These are phyloP conservation scores for Mormyrus hasselquistii DNA, from an alignment of 2,797 vertebrate species.

Conservation along the genomic window DNA sequence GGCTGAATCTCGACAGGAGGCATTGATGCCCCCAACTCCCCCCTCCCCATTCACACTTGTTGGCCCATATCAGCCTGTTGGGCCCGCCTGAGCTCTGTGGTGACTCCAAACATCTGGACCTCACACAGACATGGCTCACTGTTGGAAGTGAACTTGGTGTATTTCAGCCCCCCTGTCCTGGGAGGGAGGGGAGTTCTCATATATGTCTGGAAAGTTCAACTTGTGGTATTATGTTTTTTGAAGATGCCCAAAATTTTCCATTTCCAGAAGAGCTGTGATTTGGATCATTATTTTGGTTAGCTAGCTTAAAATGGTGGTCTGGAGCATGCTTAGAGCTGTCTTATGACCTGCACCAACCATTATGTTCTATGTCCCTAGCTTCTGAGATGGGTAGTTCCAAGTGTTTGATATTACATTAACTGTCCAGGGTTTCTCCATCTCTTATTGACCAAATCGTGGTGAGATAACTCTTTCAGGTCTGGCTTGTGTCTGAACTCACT, in stretches of 20 bases:
- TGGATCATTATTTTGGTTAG: background rate
- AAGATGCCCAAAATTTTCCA: background rate
- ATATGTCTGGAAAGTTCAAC: background rate
- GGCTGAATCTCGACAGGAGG: background rate
- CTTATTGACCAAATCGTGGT: slow-evolving; percentile 30
- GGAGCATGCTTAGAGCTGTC: background rate
- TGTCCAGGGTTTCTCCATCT: slow-evolving; percentile 23
- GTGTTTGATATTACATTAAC: slow-evolving; percentile 36
- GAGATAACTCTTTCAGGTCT: slow-evolving; percentile 32
- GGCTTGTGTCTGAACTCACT: background rate
- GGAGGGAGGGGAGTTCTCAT: background rate
- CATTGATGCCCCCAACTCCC: background rate
- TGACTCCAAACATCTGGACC: slow-evolving; percentile 24
- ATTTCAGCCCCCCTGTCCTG: background rate
- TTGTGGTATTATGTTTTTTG: background rate
- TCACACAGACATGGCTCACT: slow-evolving; percentile 13
- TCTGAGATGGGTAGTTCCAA: slow-evolving; percentile 34
- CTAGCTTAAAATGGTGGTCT: background rate
- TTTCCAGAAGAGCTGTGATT: background rate
- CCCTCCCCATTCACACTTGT: background rate
- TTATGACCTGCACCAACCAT: background rate
- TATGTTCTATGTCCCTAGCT: slow-evolving; percentile 36
- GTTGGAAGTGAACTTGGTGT: background rate
- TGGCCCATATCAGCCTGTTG: background rate
- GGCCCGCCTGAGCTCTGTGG: slow-evolving; percentile 7